Evolutionary conservation across 2,888 invertebrate genomes (phyloP).

Genomic region (Osmoderma eremita): DNA sequence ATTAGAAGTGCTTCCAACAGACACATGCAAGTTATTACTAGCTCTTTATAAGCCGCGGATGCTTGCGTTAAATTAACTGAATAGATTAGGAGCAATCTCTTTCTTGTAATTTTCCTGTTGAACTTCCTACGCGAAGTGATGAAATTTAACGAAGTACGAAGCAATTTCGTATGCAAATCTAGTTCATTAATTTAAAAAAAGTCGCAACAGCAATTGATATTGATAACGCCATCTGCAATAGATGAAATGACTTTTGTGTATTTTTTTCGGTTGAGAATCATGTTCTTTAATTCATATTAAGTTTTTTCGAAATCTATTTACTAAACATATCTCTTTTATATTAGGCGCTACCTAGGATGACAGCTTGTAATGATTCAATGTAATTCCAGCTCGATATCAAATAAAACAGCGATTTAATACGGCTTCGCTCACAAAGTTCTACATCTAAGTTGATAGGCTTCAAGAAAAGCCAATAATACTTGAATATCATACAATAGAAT

Average conservation of each 20-base stretch:
- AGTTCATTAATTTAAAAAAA: not conserved
- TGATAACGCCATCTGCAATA: no score
- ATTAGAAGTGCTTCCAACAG: not conserved
- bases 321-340: no score
- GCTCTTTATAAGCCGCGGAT: not conserved
- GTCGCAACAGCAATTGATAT: no score
- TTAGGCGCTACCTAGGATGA: no score
- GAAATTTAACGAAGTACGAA: not conserved
- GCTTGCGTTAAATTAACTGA: slow-evolving; percentile 7
- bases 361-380: slow-evolving; percentile 6
- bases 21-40: slow-evolving; percentile 10
- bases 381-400: not conserved
- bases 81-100: not conserved
- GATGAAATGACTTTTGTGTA: no score
- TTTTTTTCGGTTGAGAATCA: no score
- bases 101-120: not conserved
- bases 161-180: slow-evolving; percentile 7
- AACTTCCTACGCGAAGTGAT: not conserved
- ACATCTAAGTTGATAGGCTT: not conserved
- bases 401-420: not conserved
- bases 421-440: slow-evolving; percentile 7
- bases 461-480: not conserved
- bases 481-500: no score
- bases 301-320: no score
- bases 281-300: no score